Conservation (phyloP, 2,113 vertebrate species). For the Plestiodon gilberti region DNA sequence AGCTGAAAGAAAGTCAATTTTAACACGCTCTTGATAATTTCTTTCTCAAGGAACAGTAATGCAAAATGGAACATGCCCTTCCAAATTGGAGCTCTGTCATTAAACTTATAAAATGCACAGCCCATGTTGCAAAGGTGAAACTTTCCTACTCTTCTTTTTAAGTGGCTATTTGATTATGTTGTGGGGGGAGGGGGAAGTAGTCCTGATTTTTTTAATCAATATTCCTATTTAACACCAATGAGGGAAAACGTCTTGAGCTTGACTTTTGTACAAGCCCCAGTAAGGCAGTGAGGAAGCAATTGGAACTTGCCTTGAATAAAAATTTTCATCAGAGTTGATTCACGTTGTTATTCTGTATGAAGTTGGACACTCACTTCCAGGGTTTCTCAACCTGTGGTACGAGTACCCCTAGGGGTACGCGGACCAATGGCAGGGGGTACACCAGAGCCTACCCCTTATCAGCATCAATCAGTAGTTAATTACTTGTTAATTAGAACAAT, state of each 20-base stretch:
- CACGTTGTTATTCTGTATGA: background rate
- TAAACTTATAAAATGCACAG: background rate
- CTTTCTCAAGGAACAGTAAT: background rate
- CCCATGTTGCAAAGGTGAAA: background rate
- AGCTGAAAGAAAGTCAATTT: background rate
- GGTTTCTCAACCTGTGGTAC: too few species aligned
- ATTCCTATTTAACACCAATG: background rate
- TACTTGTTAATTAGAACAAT: too few species aligned
- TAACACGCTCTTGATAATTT: background rate
- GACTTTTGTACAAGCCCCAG: background rate
- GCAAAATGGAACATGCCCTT: background rate
- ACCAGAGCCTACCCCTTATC: too few species aligned
- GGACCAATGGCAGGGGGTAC: too few species aligned
- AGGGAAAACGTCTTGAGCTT: background rate
- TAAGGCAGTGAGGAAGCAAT: background rate
- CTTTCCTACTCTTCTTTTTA: background rate
- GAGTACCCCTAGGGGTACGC: too few species aligned
- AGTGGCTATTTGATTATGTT: background rate
- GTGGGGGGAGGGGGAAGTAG: background rate
- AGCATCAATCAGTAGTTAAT: too few species aligned
- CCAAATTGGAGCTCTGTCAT: background rate
- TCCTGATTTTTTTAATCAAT: background rate
- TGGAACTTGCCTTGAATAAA: background rate
- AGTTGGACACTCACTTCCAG: too few species aligned
- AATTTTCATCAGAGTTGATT: background rate